Conservation (phyloP, 2,888 invertebrate genomes). For the Oeneis ivallda region DNA sequence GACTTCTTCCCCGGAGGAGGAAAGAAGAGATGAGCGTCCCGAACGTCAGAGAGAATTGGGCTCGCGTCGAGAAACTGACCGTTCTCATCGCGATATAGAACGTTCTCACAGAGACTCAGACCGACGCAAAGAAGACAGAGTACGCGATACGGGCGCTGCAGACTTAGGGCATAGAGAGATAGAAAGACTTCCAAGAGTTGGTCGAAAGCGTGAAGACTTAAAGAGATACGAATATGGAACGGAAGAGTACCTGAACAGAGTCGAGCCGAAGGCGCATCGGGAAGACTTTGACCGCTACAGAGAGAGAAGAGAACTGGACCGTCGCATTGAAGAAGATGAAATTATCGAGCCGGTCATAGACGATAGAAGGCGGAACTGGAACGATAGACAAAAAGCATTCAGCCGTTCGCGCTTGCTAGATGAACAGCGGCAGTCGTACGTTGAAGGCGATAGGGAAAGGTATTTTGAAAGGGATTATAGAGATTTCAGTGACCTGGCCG, state of each 20-base stretch:
- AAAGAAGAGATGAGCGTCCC: slow-evolving; percentile 75
- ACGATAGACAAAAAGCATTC: slow-evolving; percentile 71
- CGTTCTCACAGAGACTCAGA: slow-evolving; percentile 49
- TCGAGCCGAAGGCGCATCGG: slow-evolving; percentile 65
- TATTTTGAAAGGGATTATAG: slow-evolving; percentile 73
- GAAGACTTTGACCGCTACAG: slow-evolving; percentile 71
- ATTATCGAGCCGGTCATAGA: slow-evolving; percentile 74
- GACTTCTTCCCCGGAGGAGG: slow-evolving; percentile 80
- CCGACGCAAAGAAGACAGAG: slow-evolving; percentile 66
- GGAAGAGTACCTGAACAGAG: slow-evolving; percentile 71
- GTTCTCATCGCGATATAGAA: slow-evolving; percentile 65
- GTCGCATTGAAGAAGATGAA: slow-evolving; percentile 75
- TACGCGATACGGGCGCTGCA: slow-evolving; percentile 56
- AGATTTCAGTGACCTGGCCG: slow-evolving; percentile 70
- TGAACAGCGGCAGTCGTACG: slow-evolving; percentile 72
- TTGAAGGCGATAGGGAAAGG: slow-evolving; percentile 68
- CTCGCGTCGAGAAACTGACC: slow-evolving; percentile 73
- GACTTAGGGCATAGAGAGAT: slow-evolving; percentile 65
- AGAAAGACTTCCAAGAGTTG: slow-evolving; percentile 72
- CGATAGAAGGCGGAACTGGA: slow-evolving; percentile 70
- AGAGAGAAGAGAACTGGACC: slow-evolving; percentile 68
- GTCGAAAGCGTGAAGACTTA: slow-evolving; percentile 69
- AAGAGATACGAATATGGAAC: slow-evolving; percentile 73
- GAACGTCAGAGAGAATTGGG: slow-evolving; percentile 69
- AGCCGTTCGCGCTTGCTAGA: slow-evolving; percentile 74